These are phyloP conservation scores for Trilocha varians DNA, from an alignment of 2,888 invertebrate species.

Conservation along the genomic window DNA sequence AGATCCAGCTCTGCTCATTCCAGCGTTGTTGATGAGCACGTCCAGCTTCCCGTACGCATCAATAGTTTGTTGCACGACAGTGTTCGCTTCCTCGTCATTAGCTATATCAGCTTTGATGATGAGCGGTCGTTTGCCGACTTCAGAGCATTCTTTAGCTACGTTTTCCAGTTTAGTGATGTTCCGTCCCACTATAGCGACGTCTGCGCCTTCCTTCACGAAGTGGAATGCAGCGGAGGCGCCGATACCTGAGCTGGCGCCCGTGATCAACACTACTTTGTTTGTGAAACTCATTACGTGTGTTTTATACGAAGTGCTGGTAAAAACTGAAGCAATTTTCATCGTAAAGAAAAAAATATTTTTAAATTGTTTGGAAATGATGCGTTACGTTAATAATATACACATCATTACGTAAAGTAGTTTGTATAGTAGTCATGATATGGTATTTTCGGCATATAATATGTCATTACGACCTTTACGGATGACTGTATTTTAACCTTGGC, in stretches of 20 bases:
- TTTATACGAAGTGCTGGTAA: too few relatives aligned
- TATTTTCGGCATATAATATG: too few relatives aligned
- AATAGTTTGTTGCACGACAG: conserved; percentile 3
- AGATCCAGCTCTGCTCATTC: conserved; percentile 11
- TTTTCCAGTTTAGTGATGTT: not conserved
- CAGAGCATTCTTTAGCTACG: not conserved
- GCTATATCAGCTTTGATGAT: not conserved
- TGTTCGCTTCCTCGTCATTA: not conserved
- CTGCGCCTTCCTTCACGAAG: conserved; percentile 14
- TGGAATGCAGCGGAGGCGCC: not conserved
- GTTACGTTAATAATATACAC: too few relatives aligned
- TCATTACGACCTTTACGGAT: too few relatives aligned
- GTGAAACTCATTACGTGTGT: not conserved
- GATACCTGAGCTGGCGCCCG: not conserved
- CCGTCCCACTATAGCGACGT: not conserved
- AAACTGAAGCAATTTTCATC: too few relatives aligned
- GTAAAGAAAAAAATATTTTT: too few relatives aligned
- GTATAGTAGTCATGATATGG: too few relatives aligned
- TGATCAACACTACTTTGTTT: conserved; percentile 1
- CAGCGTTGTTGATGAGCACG: conserved; percentile 36
- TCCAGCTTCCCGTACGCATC: conserved; percentile 28
- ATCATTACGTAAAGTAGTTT: too few relatives aligned
- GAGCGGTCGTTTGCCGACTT: not conserved
- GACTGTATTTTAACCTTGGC: too few relatives aligned
- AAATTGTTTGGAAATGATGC: too few relatives aligned